Percentiles rank a stretch among this genome's conserved stretches.
These are phyloP conservation scores for Pseudorhombus dupliciocellatus DNA, from an alignment of 2,113 vertebrate genomes.

Conservation along the genomic window DNA sequence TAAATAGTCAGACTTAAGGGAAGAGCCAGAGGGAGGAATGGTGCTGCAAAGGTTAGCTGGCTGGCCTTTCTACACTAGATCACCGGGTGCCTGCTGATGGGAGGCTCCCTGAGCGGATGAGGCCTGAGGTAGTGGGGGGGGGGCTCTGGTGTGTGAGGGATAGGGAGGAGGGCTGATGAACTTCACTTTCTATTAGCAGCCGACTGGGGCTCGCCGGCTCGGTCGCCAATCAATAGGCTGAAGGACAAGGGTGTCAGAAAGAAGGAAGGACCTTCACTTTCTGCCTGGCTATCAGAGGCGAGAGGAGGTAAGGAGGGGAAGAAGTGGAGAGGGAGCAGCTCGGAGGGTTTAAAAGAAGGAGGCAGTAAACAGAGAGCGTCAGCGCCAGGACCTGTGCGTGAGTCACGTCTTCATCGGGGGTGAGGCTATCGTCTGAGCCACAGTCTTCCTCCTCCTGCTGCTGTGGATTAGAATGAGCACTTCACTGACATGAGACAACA, in stretches of 20 bases:
- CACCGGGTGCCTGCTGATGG: conserved; percentile 65
- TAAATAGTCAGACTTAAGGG: conserved; percentile 37
- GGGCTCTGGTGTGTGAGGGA: conserved; percentile 28
- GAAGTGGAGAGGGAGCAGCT: neutral
- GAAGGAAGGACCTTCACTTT: conserved; percentile 75
- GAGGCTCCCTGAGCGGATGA: conserved; percentile 47
- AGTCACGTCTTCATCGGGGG: conserved; percentile 18
- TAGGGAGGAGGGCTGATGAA: conserved; percentile 74
- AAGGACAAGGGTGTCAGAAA: conserved; percentile 83
- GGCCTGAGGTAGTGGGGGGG: conserved; percentile 1
- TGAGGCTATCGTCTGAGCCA: conserved; percentile 50
- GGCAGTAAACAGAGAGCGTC: neutral
- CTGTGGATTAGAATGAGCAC: neutral
- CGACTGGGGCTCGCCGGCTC: conserved; percentile 68
- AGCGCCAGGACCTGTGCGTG: neutral
- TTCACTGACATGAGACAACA: neutral
- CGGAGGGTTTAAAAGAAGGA: neutral
- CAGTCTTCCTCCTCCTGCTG: conserved; percentile 5
- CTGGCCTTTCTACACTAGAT: conserved; percentile 78
- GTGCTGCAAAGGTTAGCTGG: conserved; percentile 73
- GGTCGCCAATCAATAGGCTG: conserved; percentile 81
- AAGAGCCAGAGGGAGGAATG: conserved; percentile 42
- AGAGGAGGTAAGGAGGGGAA: neutral
- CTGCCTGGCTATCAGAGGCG: conserved; percentile 40
- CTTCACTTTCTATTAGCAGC: conserved; percentile 82